Evolutionary conservation across 2,113 vertebrate genomes (phyloP).

Genomic region (Nansenia antarctica): DNA sequence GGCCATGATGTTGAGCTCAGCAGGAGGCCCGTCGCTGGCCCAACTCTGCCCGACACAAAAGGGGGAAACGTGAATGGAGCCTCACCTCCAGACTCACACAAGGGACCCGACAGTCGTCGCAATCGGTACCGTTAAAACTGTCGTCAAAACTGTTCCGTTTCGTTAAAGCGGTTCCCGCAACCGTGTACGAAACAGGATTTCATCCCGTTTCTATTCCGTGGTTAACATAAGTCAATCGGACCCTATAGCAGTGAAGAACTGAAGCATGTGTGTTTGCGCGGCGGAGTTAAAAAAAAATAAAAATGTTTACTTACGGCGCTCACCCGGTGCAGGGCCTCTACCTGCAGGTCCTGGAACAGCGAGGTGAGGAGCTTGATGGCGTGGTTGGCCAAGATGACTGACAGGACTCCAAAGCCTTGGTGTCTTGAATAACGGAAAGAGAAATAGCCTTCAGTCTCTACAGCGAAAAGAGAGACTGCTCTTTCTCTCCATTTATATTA

Average conservation of each 20-base stretch:
- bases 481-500: too few species aligned
- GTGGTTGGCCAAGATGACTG: constrained; percentile 94
- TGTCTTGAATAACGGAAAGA: constrained; percentile 73
- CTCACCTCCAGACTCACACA: too few species aligned
- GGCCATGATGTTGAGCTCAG: constrained; percentile 92
- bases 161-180: too few species aligned
- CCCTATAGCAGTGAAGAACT: neutral
- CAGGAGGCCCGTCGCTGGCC: constrained; percentile 92
- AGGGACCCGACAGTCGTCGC: too few species aligned
- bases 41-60: constrained; percentile 74
- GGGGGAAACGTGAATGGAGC: neutral
- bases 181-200: too few species aligned
- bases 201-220: too few species aligned
- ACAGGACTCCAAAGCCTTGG: constrained; percentile 95
- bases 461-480: neutral
- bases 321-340: constrained; percentile 94
- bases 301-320: constrained; percentile 17
- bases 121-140: too few species aligned
- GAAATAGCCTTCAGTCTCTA: neutral
- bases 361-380: constrained; percentile 93
- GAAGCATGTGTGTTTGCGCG: neutral
- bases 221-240: too few species aligned
- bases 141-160: too few species aligned
- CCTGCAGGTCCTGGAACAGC: constrained; percentile 96
- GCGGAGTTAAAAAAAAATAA: too few species aligned